A percentile compares a stretch with the other conserved stretches of the same genome.
Evolutionary conservation across 2,888 invertebrate species (phyloP).

Genomic region (Nomada lathburiana): DNA sequence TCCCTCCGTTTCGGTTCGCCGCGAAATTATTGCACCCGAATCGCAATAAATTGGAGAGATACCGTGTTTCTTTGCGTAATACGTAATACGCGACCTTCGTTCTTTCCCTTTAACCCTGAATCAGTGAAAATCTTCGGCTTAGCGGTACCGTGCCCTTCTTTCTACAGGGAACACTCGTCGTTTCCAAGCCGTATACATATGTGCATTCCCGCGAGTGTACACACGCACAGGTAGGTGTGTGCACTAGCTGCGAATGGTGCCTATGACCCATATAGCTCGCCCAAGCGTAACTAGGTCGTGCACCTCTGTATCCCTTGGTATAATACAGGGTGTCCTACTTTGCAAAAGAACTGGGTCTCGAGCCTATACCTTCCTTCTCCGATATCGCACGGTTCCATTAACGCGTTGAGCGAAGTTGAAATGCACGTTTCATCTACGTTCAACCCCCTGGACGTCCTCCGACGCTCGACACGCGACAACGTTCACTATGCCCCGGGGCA

Average conservation of each 20-base stretch:
- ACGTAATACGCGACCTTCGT: too few species aligned
- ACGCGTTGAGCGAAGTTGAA: slow-evolving; percentile 2
- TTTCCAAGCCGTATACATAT: slow-evolving; percentile 61
- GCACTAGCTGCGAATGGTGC: slow-evolving; percentile 77
- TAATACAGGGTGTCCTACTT: slow-evolving; percentile 80
- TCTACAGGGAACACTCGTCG: slow-evolving; percentile 65
- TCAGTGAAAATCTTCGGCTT: too few species aligned
- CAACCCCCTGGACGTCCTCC: slow-evolving; percentile 10
- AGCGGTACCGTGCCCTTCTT: too few species aligned
- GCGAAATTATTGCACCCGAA: too few species aligned
- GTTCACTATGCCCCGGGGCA: slow-evolving; percentile 37
- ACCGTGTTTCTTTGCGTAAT: too few species aligned
- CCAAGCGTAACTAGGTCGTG: slow-evolving; percentile 82
- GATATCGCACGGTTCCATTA: not conserved
- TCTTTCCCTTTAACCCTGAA: too few species aligned
- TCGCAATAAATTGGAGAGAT: too few species aligned
- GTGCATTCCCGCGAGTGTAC: not conserved
- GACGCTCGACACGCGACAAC: slow-evolving; percentile 45
- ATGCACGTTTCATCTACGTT: not conserved
- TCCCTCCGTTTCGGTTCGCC: too few species aligned
- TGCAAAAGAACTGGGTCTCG: slow-evolving; percentile 23
- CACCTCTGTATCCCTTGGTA: slow-evolving; percentile 81
- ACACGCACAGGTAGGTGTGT: too few species aligned
- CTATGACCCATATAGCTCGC: slow-evolving; percentile 83
- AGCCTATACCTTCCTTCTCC: not conserved